Evolutionary conservation across 2,797 vertebrate species (phyloP).

Genomic region (Acropternis orthonyx): DNA sequence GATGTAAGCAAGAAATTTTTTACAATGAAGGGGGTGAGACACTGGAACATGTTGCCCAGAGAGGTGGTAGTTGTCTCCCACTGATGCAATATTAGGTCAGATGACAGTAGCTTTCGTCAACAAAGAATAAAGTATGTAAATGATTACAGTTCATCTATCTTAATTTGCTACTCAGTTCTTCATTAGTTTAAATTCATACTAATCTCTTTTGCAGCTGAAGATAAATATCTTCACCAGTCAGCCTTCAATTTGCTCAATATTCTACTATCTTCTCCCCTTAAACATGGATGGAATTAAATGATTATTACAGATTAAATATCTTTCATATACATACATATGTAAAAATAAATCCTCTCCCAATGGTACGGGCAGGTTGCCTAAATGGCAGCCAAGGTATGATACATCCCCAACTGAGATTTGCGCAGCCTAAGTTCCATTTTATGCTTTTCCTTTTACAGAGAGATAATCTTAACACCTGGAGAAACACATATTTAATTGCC

Average conservation of each 20-base stretch:
- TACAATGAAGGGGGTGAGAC: neutral
- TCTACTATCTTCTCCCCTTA: neutral
- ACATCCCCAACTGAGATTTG: neutral
- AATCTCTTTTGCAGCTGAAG: neutral
- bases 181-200: neutral
- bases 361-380: neutral
- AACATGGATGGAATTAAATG: neutral
- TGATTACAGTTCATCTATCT: neutral
- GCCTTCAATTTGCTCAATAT: constrained; percentile 3
- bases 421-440: neutral
- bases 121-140: neutral
- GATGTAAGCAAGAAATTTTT: neutral
- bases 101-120: neutral
- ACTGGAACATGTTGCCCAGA: neutral
- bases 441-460: neutral
- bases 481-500: neutral
- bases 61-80: neutral
- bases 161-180: neutral
- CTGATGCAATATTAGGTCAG: neutral
- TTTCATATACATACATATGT: neutral
- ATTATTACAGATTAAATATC: neutral
- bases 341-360: neutral
- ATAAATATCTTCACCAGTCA: constrained; percentile 2
- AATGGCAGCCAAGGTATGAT: neutral
- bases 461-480: neutral